A percentile compares a stretch with the other conserved stretches of the same genome.
phyloP scores from a whole-genome alignment of 1,140 invertebrate species.

The Drosophila parabipectinata region DNA sequence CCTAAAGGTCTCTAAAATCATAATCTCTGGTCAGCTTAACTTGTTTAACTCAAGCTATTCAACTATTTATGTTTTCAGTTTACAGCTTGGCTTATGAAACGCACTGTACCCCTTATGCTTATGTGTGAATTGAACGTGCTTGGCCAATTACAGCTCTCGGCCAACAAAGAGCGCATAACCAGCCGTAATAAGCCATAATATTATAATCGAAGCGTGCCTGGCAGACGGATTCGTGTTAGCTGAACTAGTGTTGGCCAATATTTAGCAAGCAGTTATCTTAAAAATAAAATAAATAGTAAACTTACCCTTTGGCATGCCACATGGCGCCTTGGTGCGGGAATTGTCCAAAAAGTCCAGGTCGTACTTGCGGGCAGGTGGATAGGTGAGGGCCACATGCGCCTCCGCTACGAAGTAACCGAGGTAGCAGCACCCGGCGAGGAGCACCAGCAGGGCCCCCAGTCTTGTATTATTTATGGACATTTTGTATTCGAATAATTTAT shows the following conservation, averaged over 20 bases:
- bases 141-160: constrained; percentile 54
- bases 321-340: constrained; percentile 93
- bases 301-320: constrained; percentile 98
- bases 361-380: constrained; percentile 92
- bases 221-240: constrained; percentile 24
- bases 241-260: constrained; percentile 19
- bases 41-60: not conserved
- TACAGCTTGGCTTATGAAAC: constrained; percentile 35
- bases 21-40: not conserved
- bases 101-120: constrained; percentile 19
- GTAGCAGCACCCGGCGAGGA: constrained; percentile 46
- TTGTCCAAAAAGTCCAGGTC: constrained; percentile 98
- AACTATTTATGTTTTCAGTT: constrained; percentile 3
- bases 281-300: constrained; percentile 18
- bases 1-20: not conserved
- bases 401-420: constrained; percentile 60
- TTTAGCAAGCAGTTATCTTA: constrained; percentile 23
- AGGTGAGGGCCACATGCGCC: constrained; percentile 93
- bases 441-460: constrained; percentile 33
- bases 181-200: constrained; percentile 46
- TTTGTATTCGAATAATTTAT: constrained; percentile 59
- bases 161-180: constrained; percentile 37
- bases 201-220: constrained; percentile 56
- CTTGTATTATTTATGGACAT: constrained; percentile 63
- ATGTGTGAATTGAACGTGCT: constrained; percentile 70